Base-by-base conservation (phyloP, 2,888 invertebrate species). In the Aporophyla nigra region DNA sequence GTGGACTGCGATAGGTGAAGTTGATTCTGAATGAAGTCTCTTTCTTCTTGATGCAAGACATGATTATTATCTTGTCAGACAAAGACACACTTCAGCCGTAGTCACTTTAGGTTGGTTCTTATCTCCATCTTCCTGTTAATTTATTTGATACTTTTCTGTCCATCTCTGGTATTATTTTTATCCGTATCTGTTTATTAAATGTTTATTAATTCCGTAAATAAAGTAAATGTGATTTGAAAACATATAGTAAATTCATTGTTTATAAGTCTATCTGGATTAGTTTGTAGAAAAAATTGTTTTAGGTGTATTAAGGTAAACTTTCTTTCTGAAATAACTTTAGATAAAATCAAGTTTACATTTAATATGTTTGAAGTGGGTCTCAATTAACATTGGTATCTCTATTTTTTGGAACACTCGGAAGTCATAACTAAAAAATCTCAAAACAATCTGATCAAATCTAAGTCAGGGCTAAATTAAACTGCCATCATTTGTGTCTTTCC, bases 401-500 rank as follows among this genome's bases (percentile, higher is more conserved):
- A 27, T 16, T 51, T 63, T 27, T 16, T 40, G 5, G 10, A n/a
- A 49, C 58, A 65, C 21, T 65, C 19, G 16, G 14, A 46, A 62
- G 12, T 27, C 14, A 53, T n/a, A 58, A 61, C 24, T 54, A 43
- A 51, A 5, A 19, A 0, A 2, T 21, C 7, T 10, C 27, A 67
- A 58, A 54, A 53, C 16, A 53, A 40, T 27, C 14, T 7, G 76
- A 61, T 49, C 27, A 49, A 67, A 83, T 46, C 33, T 58, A 58
- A 49, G 83, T 51, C 84, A 72, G 12, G 54, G 69, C 5, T 49
- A 46, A 67, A 80, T 33, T 14, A n/a, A 58, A 80, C 61, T 5
- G 12, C 16, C 14, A n/a, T n/a, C 9, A 56, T 62, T 74, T 67
- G 27, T 80, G 67, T 70, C 58, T 67, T 68, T 14, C 33, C 24